Evolutionary conservation across 2,888 invertebrate species (phyloP).

Genomic region (Trachelus troglodyta): DNA sequence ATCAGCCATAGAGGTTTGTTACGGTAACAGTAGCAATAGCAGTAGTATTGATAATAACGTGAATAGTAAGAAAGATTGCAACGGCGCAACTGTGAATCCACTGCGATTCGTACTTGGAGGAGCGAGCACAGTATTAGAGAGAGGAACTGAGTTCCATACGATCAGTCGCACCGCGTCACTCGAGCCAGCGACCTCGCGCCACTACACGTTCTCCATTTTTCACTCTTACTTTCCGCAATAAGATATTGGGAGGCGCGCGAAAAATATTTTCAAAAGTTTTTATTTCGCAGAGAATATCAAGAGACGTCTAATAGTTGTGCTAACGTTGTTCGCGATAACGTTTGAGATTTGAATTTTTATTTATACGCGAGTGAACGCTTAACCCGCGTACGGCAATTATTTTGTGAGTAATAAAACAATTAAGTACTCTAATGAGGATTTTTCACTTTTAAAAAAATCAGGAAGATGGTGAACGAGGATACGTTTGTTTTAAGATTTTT

Average conservation of each 20-base stretch:
- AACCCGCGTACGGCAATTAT: neutral
- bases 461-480: neutral
- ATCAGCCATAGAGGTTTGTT: neutral
- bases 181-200: constrained; percentile 52
- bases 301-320: neutral
- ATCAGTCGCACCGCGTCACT: constrained; percentile 61
- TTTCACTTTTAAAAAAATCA: neutral
- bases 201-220: constrained; percentile 22
- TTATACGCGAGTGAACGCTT: neutral
- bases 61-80: neutral
- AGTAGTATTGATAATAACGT: neutral
- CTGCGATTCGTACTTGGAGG: neutral
- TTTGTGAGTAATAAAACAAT: neutral
- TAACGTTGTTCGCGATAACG: neutral
- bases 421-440: neutral
- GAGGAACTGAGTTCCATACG: neutral
- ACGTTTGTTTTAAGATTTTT: neutral
- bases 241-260: neutral
- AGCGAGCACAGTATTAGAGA: neutral
- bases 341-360: neutral
- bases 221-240: constrained; percentile 9
- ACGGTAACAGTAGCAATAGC: neutral
- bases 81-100: neutral
- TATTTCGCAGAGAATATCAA: neutral
- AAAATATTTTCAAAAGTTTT: neutral